phyloP scores from a whole-genome alignment of 2,888 invertebrate species.

The Prenolepis imparis region DNA sequence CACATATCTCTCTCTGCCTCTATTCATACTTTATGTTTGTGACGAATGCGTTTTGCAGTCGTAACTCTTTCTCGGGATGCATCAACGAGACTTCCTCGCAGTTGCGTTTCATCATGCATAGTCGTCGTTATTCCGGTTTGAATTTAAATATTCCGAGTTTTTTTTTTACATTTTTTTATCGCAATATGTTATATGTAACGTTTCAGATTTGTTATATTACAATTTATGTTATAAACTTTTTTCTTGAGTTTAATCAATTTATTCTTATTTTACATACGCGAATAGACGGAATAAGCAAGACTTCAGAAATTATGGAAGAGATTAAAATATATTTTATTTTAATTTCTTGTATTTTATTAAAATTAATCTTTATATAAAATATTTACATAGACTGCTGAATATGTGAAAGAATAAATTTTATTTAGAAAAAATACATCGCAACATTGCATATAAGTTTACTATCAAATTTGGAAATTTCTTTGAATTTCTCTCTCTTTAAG shows the following conservation, averaged over 20 bases:
- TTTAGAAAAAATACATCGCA: no score
- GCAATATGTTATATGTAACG: background rate
- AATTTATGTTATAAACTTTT: background rate
- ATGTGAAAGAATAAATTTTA: no score
- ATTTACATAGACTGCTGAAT: no score
- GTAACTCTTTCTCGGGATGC: constrained; percentile 3
- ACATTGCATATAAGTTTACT: no score
- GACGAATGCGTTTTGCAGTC: constrained; percentile 20
- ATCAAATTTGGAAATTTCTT: no score
- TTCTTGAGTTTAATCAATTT: background rate
- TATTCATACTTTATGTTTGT: constrained; percentile 44
- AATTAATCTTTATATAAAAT: no score
- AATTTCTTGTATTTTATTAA: no score
- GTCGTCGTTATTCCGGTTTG: background rate
- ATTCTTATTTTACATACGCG: background rate
- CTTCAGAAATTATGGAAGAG: no score
- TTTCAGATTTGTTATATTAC: background rate
- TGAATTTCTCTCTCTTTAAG: no score
- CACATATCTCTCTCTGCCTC: background rate
- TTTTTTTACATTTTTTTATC: background rate
- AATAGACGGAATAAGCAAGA: no score
- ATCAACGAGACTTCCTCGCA: background rate
- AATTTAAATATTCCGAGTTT: background rate
- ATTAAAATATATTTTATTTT: no score
- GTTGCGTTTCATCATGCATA: background rate